A percentile compares a stretch with the other conserved stretches of the same genome.
Evolutionary conservation across 2,888 invertebrate genomes (phyloP).

Genomic region (Chromoteleia sp.): DNA sequence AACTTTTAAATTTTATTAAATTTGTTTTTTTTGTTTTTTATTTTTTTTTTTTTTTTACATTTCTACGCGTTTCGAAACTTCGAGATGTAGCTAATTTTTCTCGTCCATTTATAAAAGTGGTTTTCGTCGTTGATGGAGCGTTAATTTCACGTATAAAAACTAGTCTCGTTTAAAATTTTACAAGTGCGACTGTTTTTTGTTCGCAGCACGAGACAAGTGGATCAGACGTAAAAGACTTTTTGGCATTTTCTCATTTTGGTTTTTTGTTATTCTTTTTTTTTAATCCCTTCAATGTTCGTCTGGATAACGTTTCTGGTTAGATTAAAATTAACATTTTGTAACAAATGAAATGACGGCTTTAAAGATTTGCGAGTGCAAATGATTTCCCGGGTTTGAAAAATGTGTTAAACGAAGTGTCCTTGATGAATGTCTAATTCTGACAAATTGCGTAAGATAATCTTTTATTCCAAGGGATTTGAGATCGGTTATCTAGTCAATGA

Average conservation of each 20-base stretch:
- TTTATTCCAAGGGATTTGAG: conserved; percentile 6
- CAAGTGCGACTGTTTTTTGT: conserved; percentile 38
- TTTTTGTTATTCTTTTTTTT: conserved; percentile 12
- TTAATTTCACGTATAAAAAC: conserved; percentile 43
- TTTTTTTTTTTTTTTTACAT: no score
- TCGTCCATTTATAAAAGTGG: conserved; percentile 45
- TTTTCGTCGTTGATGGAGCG: conserved; percentile 34
- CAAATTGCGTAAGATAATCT: conserved; percentile 42
- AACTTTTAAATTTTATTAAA: no score
- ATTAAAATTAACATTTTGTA: background rate
- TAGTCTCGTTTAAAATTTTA: conserved; percentile 30
- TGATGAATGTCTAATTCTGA: conserved; percentile 24
- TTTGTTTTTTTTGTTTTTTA: no score
- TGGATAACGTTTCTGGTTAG: background rate
- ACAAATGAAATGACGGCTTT: background rate
- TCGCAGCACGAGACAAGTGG: background rate
- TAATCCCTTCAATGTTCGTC: background rate
- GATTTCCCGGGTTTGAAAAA: background rate
- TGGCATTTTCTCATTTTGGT: background rate
- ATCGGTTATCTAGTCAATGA: conserved; percentile 31
- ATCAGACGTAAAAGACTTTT: conserved; percentile 12
- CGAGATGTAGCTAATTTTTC: conserved; percentile 36
- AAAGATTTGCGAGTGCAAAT: background rate
- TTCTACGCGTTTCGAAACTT: no score
- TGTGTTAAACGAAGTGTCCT: conserved; percentile 4